These are phyloP conservation scores for Lampris megalopsis DNA, from an alignment of 2,113 vertebrate genomes.

Conservation along the genomic window DNA sequence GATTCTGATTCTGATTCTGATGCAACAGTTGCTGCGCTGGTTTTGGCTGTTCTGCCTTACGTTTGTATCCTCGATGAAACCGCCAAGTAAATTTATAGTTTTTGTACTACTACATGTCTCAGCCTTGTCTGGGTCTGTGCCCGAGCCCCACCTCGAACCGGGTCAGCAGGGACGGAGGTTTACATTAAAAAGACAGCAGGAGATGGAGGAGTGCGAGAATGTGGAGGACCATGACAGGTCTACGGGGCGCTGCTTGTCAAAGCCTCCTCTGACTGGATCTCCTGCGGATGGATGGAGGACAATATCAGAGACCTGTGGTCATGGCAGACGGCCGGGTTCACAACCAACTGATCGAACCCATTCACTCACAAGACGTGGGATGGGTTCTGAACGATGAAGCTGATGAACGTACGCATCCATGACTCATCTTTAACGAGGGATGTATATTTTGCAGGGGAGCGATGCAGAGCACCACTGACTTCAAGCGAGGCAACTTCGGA, in stretches of 20 bases:
- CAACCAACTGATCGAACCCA: not conserved
- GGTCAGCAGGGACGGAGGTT: slow-evolving; percentile 9
- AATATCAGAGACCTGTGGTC: not conserved
- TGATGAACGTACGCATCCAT: not conserved
- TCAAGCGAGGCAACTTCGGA: not conserved
- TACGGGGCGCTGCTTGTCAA: slow-evolving; percentile 39
- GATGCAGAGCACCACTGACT: not conserved
- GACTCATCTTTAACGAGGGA: not conserved
- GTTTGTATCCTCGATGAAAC: too few relatives aligned
- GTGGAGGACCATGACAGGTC: slow-evolving; percentile 53
- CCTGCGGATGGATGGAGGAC: slow-evolving; percentile 29
- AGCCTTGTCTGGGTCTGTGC: too few relatives aligned
- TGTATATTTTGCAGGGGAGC: too few relatives aligned
- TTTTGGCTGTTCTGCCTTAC: too few relatives aligned
- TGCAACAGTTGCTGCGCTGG: too few relatives aligned
- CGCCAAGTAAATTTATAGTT: too few relatives aligned
- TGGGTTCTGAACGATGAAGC: not conserved
- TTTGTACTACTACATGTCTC: too few relatives aligned
- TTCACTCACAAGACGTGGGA: not conserved
- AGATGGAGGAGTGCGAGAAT: slow-evolving; percentile 39
- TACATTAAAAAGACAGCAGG: slow-evolving; percentile 71
- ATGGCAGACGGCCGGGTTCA: too few relatives aligned
- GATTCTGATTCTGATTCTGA: too few relatives aligned
- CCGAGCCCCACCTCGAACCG: not conserved
- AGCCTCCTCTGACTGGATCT: slow-evolving; percentile 40